Evolutionary conservation across 2,113 vertebrate genomes (phyloP), one percentile per base, ranked within the genome.

Genomic region (Cepphus grylle): DNA sequence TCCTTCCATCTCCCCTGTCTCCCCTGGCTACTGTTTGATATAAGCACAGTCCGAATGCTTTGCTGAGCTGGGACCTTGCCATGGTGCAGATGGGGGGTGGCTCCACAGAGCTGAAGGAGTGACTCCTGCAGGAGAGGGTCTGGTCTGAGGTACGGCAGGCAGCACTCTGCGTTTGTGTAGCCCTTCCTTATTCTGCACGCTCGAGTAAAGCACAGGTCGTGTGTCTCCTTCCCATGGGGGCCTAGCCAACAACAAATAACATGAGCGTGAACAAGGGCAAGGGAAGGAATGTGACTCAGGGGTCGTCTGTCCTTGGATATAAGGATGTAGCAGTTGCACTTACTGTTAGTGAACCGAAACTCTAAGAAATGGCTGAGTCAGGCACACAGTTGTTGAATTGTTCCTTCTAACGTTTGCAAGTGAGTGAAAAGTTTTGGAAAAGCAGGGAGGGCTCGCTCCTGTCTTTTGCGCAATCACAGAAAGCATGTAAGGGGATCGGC

Each of bases 381-480:
- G 43, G 32, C 0, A 0, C 20, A 26, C 26, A 42, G 38, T 59
- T 80, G 13, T 52, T 76, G 34, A 40, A 43, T 53, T 43, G 18
- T 76, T 76, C 61, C 50, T 70, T 86, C 70, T 56, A 56, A 25
- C 16, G 19, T 40, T 63, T 76, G 13, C 42, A 47, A 73, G 34
- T 7, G 29, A 58, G 30, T 73, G 27, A 83, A 43, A 82, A 58
- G 15, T 38, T 72, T 58, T 53, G n/a, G 56, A 47, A 79, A 69
- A 47, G 11, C 0, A 1, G 3, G 26, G 22, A 42, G 50, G 55
- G 36, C 71, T 63, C 2, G 0, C 8, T 82, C 12, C 21, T 8
- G 10, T 43, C 49, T 65, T 42, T 69, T 36, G 29, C 30, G 27
- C 11, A 30, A 25, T 26, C 63, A n/a, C 43, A 58, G 42, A 25